These are phyloP conservation scores for Megalops atlanticus DNA, from an alignment of 2,113 vertebrate genomes.

Conservation along the genomic window DNA sequence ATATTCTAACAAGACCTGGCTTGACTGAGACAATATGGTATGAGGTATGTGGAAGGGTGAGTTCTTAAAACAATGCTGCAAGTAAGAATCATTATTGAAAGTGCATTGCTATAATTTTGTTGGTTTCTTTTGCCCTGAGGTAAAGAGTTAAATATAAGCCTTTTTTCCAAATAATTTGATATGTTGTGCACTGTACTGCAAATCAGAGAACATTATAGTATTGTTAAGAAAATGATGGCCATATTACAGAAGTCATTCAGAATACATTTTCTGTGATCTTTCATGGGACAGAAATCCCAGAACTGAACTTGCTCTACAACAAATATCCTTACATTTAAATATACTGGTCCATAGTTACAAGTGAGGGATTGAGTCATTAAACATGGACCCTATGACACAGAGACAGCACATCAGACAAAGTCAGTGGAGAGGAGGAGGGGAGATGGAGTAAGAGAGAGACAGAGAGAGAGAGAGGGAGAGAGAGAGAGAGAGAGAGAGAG, in stretches of 20 bases:
- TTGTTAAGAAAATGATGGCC: not conserved
- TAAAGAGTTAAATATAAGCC: conserved; percentile 9
- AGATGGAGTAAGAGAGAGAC: no score
- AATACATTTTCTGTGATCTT: not conserved
- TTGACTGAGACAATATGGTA: conserved; percentile 2
- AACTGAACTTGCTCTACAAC: not conserved
- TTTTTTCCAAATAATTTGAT: not conserved
- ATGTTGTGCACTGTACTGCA: conserved; percentile 31
- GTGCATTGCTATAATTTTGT: not conserved
- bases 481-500: no score
- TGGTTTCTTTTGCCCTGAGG: conserved; percentile 30
- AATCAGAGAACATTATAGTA: conserved; percentile 6
- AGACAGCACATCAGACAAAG: no score
- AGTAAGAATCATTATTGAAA: conserved; percentile 10
- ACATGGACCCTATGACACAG: no score
- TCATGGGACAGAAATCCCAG: not conserved
- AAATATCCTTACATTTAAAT: not conserved
- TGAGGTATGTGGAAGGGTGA: conserved; percentile 30
- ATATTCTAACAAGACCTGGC: conserved; percentile 34
- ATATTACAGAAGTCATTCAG: not conserved
- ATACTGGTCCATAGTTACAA: not conserved
- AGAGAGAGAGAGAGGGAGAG: no score
- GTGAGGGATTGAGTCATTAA: not conserved
- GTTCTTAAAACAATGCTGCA: conserved; percentile 14
- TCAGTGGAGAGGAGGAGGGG: no score